Percentiles rank a stretch among this genome's conserved stretches.
phyloP scores from a whole-genome alignment of 2,113 vertebrate genomes.

The Todiramphus saurophagus region DNA sequence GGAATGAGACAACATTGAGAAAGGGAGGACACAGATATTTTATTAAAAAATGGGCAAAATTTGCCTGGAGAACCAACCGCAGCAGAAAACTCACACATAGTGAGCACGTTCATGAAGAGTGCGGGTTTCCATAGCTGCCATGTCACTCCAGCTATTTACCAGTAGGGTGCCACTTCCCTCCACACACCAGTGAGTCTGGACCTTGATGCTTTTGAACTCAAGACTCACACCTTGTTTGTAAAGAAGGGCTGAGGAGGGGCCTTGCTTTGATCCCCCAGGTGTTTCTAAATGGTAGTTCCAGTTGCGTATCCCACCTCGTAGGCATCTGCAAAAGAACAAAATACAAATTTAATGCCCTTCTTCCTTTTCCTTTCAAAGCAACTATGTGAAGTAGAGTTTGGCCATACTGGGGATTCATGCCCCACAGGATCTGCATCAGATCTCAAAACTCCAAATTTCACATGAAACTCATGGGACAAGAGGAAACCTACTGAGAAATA shows the following conservation, averaged over 20 bases:
- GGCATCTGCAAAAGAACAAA: background rate
- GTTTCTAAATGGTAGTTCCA: background rate
- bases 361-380: background rate
- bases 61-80: no score
- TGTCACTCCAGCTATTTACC: fast-evolving
- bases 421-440: background rate
- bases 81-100: background rate
- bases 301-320: background rate
- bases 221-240: fast-evolving
- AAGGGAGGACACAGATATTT: background rate
- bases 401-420: background rate
- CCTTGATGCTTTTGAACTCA: fast-evolving
- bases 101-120: fast-evolving
- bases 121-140: background rate
- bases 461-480: background rate
- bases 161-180: background rate
- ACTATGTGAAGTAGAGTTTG: background rate
- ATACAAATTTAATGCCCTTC: background rate
- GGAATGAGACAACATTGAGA: background rate
- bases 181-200: background rate
- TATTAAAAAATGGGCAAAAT: background rate
- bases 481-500: background rate
- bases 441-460: background rate
- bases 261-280: background rate
- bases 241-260: background rate